Base-by-base conservation (phyloP, 1,140 invertebrate genomes). In the Asobara japonica region DNA sequence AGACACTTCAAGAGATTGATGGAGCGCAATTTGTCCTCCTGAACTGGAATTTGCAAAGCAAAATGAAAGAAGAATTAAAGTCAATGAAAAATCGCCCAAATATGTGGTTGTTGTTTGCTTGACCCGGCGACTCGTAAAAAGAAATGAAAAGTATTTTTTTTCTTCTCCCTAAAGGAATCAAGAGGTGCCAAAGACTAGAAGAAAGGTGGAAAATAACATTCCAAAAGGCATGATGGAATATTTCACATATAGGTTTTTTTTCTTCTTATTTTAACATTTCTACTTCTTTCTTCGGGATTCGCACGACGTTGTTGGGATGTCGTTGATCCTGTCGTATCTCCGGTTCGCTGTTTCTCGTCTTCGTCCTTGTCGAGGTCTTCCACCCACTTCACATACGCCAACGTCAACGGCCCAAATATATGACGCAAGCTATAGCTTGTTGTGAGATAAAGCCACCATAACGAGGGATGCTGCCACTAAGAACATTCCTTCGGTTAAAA, bases 321-420 rank as follows among this genome's bases (percentile, higher is more conserved):
- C 67, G 60, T 68, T 72, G 41, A 45, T 67, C 31, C 65, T 41
- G 22, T 29, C 51, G 51, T 66, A 38, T 68, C 65, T 62, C n/a
- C 33, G 29, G 29, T 68, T 68, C 33, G 30, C 22, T 29, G 70
- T 48, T 74, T 72, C 69, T 69, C 69, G 71, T 72, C 67, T 72
- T 80, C 83, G 83, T 83, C 82, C 83, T 86, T 85, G 83, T 72
- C 79, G 80, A 84, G 84, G 83, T 84, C 80, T 77, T 83, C 82
- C 73, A 85, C 83, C 79, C 76, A 62, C 60, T 5, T 11, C 27
- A 62, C 25, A 16, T 30, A 16, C 60, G 29, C 60, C n/a, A 77
- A 77, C 80, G 82, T 84, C 82, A 86, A 84, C 75, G 80, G 61
- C 83, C 82, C 78, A 80, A 83, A 83, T 51, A 73, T 84, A 80